A percentile compares a stretch with the other conserved stretches of the same genome.
These are phyloP conservation scores for Regulus satrapa DNA, from an alignment of 2,113 vertebrate species.

Conservation along the genomic window DNA sequence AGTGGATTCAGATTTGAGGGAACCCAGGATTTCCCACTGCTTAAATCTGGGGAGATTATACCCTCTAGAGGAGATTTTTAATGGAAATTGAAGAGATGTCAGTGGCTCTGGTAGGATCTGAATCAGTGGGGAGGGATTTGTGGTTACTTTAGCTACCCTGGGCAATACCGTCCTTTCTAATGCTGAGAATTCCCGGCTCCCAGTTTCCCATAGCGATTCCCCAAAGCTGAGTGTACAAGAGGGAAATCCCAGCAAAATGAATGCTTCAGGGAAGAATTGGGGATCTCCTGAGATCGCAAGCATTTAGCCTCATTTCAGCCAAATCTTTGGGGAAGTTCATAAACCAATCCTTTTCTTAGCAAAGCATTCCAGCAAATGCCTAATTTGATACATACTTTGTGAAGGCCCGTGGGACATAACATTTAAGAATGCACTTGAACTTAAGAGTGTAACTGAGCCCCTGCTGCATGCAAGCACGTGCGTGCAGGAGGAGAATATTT, in stretches of 20 bases:
- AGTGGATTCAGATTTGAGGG: background rate
- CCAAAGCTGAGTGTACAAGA: background rate
- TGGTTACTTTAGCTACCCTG: background rate
- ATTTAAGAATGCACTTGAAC: background rate
- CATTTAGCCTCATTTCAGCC: background rate
- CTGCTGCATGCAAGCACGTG: background rate
- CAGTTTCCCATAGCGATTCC: background rate
- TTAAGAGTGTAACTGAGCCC: background rate
- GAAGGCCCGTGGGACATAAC: background rate
- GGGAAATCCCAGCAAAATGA: background rate
- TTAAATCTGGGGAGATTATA: background rate
- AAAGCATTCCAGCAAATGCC: constrained; percentile 16
- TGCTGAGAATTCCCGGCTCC: background rate
- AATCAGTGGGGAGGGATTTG: background rate
- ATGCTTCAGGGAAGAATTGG: background rate
- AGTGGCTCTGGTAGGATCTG: background rate
- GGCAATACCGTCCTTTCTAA: background rate
- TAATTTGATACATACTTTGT: background rate
- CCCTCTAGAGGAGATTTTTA: background rate
- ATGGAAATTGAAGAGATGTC: background rate
- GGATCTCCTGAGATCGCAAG: background rate
- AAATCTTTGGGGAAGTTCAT: background rate
- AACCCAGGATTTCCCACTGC: background rate
- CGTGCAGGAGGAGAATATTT: background rate
- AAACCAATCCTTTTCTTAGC: constrained; percentile 17